Percentiles rank a stretch among this genome's conserved stretches.
These are phyloP conservation scores for Monarcha castaneiventris DNA, from an alignment of 2,113 vertebrate genomes.

Conservation along the genomic window DNA sequence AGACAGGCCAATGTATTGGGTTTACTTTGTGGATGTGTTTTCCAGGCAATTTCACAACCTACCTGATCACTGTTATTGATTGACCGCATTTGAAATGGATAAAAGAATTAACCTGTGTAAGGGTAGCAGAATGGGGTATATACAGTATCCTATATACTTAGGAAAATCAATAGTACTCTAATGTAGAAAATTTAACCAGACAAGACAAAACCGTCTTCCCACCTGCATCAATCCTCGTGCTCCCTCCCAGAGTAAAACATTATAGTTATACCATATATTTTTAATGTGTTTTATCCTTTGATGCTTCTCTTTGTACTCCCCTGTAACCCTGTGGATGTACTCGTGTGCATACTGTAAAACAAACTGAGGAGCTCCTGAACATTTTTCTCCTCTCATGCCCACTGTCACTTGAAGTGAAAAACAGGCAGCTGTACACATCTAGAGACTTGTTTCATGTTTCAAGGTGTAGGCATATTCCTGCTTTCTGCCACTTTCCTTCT, in stretches of 20 bases:
- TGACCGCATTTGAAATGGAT: slow-evolving; percentile 64
- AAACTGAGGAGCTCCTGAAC: not conserved
- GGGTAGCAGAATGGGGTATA: slow-evolving; percentile 49
- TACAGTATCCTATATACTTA: slow-evolving; percentile 62
- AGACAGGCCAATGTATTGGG: slow-evolving; percentile 66
- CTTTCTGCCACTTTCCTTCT: not conserved
- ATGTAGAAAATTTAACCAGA: slow-evolving; percentile 60
- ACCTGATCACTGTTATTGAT: slow-evolving; percentile 72
- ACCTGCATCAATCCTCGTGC: not conserved
- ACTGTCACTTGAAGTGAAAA: not conserved
- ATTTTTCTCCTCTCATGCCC: not conserved
- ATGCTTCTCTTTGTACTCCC: not conserved
- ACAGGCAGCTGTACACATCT: not conserved
- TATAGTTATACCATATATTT: not conserved
- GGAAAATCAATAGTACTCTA: slow-evolving; percentile 65
- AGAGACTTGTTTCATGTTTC: not conserved
- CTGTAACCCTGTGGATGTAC: not conserved
- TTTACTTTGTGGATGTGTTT: slow-evolving; percentile 69
- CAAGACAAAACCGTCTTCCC: not conserved
- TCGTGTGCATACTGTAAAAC: not conserved
- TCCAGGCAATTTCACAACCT: slow-evolving; percentile 73
- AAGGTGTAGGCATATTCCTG: not conserved
- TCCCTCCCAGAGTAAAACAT: not conserved
- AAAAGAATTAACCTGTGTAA: slow-evolving; percentile 71
- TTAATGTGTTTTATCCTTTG: not conserved